A percentile compares a stretch with the other conserved stretches of the same genome.
Evolutionary conservation across 2,888 invertebrate genomes (phyloP).

Genomic region (Nymphalis polychloros): DNA sequence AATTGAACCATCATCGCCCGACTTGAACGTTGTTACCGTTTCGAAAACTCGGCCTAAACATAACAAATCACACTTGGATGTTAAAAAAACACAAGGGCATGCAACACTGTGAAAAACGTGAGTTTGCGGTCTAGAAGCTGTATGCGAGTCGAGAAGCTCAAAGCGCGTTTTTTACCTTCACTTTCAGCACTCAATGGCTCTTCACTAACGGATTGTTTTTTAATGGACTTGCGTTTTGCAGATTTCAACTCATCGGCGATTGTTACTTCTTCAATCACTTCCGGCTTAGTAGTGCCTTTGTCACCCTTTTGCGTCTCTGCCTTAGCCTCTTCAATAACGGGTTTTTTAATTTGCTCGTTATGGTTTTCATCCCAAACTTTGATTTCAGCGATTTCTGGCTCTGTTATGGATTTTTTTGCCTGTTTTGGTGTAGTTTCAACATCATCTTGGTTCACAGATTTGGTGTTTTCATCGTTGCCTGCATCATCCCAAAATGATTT

Average conservation of each 20-base stretch:
- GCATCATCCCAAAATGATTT: slow-evolving; percentile 65
- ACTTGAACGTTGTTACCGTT: slow-evolving; percentile 80
- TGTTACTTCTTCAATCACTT: slow-evolving; percentile 63
- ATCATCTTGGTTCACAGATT: slow-evolving; percentile 51
- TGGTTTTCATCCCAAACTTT: slow-evolving; percentile 73
- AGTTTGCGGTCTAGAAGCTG: slow-evolving; percentile 69
- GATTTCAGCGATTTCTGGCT: slow-evolving; percentile 60
- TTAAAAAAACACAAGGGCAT: slow-evolving; percentile 71
- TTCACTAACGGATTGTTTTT: slow-evolving; percentile 65
- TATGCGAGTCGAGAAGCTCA: slow-evolving; percentile 65
- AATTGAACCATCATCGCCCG: slow-evolving; percentile 72
- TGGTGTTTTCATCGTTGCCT: slow-evolving; percentile 48
- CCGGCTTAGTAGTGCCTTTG: slow-evolving; percentile 63
- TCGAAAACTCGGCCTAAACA: slow-evolving; percentile 81
- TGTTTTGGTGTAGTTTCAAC: slow-evolving; percentile 50
- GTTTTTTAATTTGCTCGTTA: slow-evolving; percentile 58
- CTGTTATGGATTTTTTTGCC: slow-evolving; percentile 56
- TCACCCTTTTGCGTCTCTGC: slow-evolving; percentile 56
- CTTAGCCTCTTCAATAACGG: slow-evolving; percentile 56
- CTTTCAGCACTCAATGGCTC: slow-evolving; percentile 77
- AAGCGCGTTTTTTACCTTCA: slow-evolving; percentile 76
- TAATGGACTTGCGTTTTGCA: slow-evolving; percentile 72
- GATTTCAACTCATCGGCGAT: slow-evolving; percentile 63
- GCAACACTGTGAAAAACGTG: slow-evolving; percentile 64
- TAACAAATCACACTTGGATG: slow-evolving; percentile 77